phyloP scores from a whole-genome alignment of 37 sponge, comb jelly and placozoan species.

The Hexactinellida sp. region DNA sequence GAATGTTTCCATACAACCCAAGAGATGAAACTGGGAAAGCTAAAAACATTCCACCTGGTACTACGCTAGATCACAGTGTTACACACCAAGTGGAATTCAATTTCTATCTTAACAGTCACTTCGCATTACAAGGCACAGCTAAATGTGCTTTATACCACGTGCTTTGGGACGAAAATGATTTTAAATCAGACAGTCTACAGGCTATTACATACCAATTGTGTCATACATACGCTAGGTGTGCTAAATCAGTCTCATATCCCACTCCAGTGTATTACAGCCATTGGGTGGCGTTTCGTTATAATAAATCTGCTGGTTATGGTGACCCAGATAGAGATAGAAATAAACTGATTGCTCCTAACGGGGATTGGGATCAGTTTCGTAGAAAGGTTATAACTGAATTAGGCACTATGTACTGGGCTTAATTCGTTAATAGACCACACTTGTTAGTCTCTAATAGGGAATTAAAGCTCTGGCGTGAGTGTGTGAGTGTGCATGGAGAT shows the following conservation, averaged over 20 bases:
- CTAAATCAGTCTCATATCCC: constrained; percentile 4
- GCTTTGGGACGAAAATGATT: background rate
- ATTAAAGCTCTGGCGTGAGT: too few relatives aligned
- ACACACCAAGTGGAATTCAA: constrained; percentile 17
- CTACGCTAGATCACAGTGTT: background rate
- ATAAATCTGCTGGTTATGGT: background rate
- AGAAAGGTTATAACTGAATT: background rate
- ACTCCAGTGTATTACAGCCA: constrained; percentile 12
- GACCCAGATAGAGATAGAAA: background rate
- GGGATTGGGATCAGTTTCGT: background rate
- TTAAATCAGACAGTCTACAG: background rate
- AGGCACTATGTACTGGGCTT: constrained; percentile 3
- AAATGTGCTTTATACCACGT: constrained; percentile 4
- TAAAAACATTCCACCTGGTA: background rate
- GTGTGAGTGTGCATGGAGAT: too few relatives aligned
- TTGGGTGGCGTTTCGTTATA: constrained; percentile 12
- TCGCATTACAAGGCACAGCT: background rate
- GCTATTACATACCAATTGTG: constrained; percentile 1
- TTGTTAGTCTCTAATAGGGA: too few relatives aligned
- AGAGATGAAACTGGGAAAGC: background rate
- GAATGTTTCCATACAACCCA: constrained; percentile 42
- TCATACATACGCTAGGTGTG: constrained; percentile 4
- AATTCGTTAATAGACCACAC: too few relatives aligned
- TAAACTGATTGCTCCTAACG: background rate
- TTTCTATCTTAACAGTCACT: constrained; percentile 7